Conservation (phyloP, 2,797 vertebrate genomes). For the Acrossocheilus fasciatus region DNA sequence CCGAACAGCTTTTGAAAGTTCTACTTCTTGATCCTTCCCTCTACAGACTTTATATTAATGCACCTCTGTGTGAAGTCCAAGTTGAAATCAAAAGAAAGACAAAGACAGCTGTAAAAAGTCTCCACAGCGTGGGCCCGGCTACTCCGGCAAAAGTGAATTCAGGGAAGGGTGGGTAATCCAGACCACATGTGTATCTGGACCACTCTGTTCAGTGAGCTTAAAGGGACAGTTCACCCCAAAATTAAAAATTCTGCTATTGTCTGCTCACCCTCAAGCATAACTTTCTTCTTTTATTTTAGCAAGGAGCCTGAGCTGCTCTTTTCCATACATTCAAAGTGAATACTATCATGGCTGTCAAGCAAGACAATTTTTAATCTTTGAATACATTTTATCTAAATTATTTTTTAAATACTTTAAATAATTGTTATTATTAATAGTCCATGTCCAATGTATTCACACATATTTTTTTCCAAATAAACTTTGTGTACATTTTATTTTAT, state of each 20-base stretch:
- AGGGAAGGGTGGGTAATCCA: constrained; percentile 48
- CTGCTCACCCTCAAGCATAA: background rate
- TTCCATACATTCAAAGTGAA: background rate
- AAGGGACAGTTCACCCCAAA: background rate
- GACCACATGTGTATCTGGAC: constrained; percentile 57
- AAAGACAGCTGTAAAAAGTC: constrained; percentile 56
- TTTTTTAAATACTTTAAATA: background rate
- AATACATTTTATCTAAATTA: background rate
- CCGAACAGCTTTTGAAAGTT: constrained; percentile 54
- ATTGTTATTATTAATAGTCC: background rate
- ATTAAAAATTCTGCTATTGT: background rate
- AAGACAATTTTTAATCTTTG: background rate
- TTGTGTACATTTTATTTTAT: background rate
- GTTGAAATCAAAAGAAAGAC: constrained; percentile 61
- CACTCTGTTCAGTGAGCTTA: constrained; percentile 33
- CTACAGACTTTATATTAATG: constrained; percentile 57
- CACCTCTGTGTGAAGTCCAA: constrained; percentile 52
- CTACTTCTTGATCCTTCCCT: constrained; percentile 52
- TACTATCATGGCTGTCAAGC: background rate
- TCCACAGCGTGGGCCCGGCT: constrained; percentile 22
- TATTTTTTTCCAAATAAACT: background rate
- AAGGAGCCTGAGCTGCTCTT: background rate
- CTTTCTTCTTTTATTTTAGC: background rate
- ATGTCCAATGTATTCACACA: background rate
- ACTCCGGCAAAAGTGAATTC: constrained; percentile 52